These are phyloP conservation scores for Diabrotica undecimpunctata DNA, from an alignment of 1,140 invertebrate genomes.

Conservation along the genomic window DNA sequence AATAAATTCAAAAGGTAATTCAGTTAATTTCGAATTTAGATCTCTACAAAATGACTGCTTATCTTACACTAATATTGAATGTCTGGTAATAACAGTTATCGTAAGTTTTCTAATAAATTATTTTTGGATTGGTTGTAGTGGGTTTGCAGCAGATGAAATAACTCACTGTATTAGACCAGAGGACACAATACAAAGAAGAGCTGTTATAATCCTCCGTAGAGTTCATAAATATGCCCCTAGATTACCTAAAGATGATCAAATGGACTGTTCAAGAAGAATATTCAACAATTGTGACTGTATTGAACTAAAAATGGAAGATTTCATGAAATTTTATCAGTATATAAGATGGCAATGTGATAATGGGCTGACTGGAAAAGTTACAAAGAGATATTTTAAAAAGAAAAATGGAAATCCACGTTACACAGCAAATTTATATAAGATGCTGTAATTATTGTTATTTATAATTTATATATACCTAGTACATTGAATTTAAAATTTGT, in stretches of 20 bases:
- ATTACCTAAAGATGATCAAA: constrained; percentile 1
- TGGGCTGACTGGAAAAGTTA: constrained; percentile 2
- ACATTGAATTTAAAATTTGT: no score
- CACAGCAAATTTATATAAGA: background rate
- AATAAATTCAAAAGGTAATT: no score
- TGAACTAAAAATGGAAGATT: background rate
- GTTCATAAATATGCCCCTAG: constrained; percentile 26
- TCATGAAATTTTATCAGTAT: background rate
- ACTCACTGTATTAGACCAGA: constrained; percentile 58
- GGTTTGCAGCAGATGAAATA: constrained; percentile 56
- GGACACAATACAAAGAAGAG: constrained; percentile 52
- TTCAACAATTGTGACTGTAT: background rate
- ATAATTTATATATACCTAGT: no score
- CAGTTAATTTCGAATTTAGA: no score
- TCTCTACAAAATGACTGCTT: no score
- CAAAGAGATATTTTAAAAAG: background rate
- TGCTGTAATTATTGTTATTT: background rate
- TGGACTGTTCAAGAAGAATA: background rate
- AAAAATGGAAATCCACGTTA: background rate
- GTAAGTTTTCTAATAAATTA: no score
- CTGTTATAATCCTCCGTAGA: constrained; percentile 54
- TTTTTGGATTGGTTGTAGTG: constrained; percentile 41
- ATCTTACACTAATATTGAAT: no score
- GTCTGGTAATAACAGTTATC: no score
- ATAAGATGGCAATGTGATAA: background rate